phyloP scores from a whole-genome alignment of 2,797 vertebrate genomes.

The Pangasius larnaudii region DNA sequence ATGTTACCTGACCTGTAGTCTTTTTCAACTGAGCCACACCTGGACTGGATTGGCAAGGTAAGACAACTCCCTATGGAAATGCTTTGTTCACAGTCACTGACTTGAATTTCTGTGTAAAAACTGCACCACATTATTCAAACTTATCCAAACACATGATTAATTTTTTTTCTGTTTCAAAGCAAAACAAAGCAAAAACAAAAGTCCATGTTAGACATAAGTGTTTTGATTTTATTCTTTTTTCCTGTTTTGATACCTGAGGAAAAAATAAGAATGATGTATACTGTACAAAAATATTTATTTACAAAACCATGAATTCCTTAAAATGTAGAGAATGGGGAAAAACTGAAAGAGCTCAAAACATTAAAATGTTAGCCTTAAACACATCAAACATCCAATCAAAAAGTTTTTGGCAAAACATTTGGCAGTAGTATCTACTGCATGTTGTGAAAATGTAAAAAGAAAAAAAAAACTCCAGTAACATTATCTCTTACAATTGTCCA shows the following conservation, averaged over 20 bases:
- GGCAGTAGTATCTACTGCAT: background rate
- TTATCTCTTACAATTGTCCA: conserved; percentile 17
- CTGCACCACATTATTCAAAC: conserved; percentile 15
- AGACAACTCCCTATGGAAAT: conserved; percentile 49
- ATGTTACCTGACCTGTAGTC: conserved; percentile 10
- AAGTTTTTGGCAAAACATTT: background rate
- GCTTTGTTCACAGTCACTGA: background rate
- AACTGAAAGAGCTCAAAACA: background rate
- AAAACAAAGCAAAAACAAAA: conserved; percentile 17
- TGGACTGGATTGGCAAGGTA: conserved; percentile 67
- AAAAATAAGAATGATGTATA: conserved; percentile 6
- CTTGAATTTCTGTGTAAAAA: conserved; percentile 24
- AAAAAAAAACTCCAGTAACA: background rate
- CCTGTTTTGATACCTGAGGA: background rate
- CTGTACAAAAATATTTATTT: conserved; percentile 73
- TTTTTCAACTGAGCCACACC: conserved; percentile 62
- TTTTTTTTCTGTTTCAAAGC: background rate
- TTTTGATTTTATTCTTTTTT: conserved; percentile 31
- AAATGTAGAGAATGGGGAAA: background rate
- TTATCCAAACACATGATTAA: background rate
- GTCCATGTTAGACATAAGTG: background rate
- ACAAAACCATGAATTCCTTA: conserved; percentile 46
- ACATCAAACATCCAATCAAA: background rate
- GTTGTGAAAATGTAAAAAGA: background rate
- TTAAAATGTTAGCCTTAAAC: background rate